A percentile compares a stretch with the other conserved stretches of the same genome.
Conservation (phyloP, 2,797 vertebrate genomes). For the Rachycentron canadum region DNA sequence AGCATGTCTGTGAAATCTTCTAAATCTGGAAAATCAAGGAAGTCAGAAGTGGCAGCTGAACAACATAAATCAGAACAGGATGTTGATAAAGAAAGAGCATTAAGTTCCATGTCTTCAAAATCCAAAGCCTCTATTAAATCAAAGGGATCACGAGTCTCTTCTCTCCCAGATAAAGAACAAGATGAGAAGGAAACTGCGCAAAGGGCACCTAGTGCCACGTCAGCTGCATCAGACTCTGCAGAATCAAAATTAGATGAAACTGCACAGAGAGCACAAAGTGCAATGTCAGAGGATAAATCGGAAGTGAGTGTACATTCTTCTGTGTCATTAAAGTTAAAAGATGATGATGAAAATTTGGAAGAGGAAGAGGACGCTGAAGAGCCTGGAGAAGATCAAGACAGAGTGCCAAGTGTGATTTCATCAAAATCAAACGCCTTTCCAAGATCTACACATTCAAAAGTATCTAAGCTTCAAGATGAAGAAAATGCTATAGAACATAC, state of each 20-base stretch:
- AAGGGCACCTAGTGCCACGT: constrained; percentile 51
- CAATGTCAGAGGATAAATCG: constrained; percentile 48
- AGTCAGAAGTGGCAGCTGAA: constrained; percentile 54
- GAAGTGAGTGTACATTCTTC: constrained; percentile 23
- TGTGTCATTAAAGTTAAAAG: constrained; percentile 48
- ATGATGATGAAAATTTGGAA: constrained; percentile 32
- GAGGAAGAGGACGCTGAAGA: constrained; percentile 52
- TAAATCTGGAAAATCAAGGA: constrained; percentile 57
- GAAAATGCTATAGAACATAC: constrained; percentile 29
- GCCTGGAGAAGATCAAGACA: constrained; percentile 40
- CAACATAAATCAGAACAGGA: constrained; percentile 41
- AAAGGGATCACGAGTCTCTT: constrained; percentile 48
- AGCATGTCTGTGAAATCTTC: constrained; percentile 63
- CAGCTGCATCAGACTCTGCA: constrained; percentile 54
- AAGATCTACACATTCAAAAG: constrained; percentile 68
- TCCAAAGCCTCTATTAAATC: constrained; percentile 65
- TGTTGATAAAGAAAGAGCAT: constrained; percentile 50
- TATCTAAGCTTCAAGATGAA: constrained; percentile 48
- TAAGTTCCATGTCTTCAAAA: constrained; percentile 64
- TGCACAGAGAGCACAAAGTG: constrained; percentile 60
- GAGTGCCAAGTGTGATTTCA: constrained; percentile 63
- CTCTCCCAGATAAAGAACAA: constrained; percentile 30
- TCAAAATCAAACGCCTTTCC: constrained; percentile 63
- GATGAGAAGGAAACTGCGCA: constrained; percentile 48
- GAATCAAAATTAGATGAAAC: constrained; percentile 55